A percentile compares a stretch with the other conserved stretches of the same genome.
phyloP scores from a whole-genome alignment of 2,113 vertebrate genomes.

The rabbit (Oryctolagus cuniculus) region mOryCun1.1 NC_091433.1:4452501-4453000 shows the following conservation, averaged over 20 bases:
- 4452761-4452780: too few relatives aligned
- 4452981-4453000: conserved; percentile 88
- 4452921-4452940: conserved; percentile 67
- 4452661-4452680: not conserved
- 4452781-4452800: not conserved
- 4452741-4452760: not conserved
- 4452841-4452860: not conserved
- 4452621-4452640: not conserved
- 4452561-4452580: not conserved
- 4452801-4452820: not conserved
- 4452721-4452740: not conserved
- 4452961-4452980: conserved; percentile 85
- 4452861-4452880: not conserved
- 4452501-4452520: not conserved
- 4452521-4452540: not conserved
- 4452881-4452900: not conserved
- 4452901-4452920: conserved; percentile 57
- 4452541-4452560: not conserved
- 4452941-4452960: conserved; percentile 85
- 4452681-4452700: not conserved
- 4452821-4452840: not conserved
- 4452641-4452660: not conserved
- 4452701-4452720: not conserved
- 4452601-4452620: not conserved
- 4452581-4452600: not conserved